Base-by-base conservation (phyloP, 2,113 vertebrate species). In the Buteo buteo region DNA sequence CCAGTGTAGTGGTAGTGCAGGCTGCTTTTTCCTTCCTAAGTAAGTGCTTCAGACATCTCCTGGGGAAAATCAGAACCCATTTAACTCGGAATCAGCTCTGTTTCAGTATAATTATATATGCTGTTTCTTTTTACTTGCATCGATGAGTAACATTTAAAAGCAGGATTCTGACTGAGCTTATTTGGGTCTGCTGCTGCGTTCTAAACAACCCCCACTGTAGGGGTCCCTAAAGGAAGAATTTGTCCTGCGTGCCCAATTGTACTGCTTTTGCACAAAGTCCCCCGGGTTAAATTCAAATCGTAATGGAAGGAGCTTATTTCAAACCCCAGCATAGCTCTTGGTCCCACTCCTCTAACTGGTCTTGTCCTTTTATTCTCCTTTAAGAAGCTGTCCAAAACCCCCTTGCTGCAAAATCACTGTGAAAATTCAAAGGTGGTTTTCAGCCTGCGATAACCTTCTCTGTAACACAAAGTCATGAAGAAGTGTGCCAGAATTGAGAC, bases 161-260 rank as follows among this genome's bases (percentile, higher is more conserved):
- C 31, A 42, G 13, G 7, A 71, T 87, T 85, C n/a, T 72, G 65
- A 31, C 62, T 40, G 47, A 81, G 42, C 50, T 80, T 64, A 58
- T 62, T 36, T 69, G 14, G 40, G 13, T 19, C 61, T 79, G 24
- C 42, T 62, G 40, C 65, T 50, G 29, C 5, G 0, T 78, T 24
- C 70, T 61, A 13, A 71, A n/a, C 44, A 73, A 29, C 5, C 9
- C 16, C 25, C 34, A 5, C 40, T 57, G 19, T 5, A 31, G 42
- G 42, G 50, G 8, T 38, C 57, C 58, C n/a, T 42, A 16, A n/a
- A 59, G 54, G 45, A 61, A 57, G 29, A 29, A 32, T 57, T n/a
- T 82, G 26, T 31, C 64, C 38, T 47, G n/a, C 1, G 0, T n/a
- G 19, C 29, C 40, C 3, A 3, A 18, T 9, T 7, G 7, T 58